phyloP scores from a whole-genome alignment of 2,888 invertebrate genomes.

The Platycnemis pennipes region DNA sequence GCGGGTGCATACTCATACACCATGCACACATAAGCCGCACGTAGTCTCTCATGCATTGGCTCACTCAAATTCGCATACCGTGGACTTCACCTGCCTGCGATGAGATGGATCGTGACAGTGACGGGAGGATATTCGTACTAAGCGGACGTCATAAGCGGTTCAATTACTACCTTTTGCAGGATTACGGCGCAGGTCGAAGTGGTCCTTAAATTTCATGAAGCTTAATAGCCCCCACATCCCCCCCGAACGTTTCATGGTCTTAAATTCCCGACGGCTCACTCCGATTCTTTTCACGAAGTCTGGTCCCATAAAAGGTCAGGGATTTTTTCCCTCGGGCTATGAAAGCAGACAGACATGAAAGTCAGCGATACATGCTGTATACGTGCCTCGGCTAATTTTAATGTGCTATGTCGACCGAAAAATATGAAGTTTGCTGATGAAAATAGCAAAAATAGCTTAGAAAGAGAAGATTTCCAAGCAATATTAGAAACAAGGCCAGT shows the following conservation, averaged over 20 bases:
- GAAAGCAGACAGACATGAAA: not conserved
- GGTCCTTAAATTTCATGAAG: constrained; percentile 60
- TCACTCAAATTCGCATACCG: not conserved
- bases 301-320: not conserved
- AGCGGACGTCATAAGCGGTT: constrained; percentile 29
- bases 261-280: not conserved
- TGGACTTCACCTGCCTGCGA: constrained; percentile 18
- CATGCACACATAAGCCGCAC: not conserved
- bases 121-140: constrained; percentile 38
- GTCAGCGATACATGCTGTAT: not conserved
- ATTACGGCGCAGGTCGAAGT: not conserved
- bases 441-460: not conserved
- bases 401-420: not conserved
- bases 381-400: not conserved
- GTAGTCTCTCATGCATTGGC: not conserved
- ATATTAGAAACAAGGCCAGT: not conserved
- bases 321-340: not conserved
- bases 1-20: not conserved
- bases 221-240: not conserved
- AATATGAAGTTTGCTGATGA: not conserved
- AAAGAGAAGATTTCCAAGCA: not conserved
- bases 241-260: not conserved
- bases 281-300: not conserved
- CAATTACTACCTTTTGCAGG: not conserved
- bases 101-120: constrained; percentile 5